Conservation (phyloP, 2,113 vertebrate species). For the Lasiurus cinereus region DNA sequence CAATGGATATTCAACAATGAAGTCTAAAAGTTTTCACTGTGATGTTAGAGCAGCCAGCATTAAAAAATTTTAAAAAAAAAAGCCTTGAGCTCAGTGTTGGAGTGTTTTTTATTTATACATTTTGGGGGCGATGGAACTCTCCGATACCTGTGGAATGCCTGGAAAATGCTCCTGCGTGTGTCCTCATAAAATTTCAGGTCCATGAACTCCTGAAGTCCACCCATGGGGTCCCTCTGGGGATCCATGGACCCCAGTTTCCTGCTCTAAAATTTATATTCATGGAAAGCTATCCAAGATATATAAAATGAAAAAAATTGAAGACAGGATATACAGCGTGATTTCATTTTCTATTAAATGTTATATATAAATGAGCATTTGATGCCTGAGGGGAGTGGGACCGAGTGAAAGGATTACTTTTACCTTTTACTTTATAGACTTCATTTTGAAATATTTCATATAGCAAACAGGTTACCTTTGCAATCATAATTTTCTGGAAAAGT, state of each 20-base stretch:
- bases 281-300: constrained; percentile 57
- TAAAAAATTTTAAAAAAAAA: not conserved
- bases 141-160: not conserved
- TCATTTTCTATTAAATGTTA: constrained; percentile 42
- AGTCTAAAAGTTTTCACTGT: not conserved
- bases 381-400: not conserved
- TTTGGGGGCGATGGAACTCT: constrained; percentile 17
- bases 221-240: not conserved
- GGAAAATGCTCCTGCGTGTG: constrained; percentile 27
- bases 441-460: constrained; percentile 27
- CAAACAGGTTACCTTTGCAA: not conserved
- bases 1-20: not conserved
- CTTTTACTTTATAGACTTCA: not conserved
- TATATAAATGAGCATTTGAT: not conserved
- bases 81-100: not conserved
- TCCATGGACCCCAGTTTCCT: constrained; percentile 51
- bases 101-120: not conserved
- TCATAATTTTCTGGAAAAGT: constrained; percentile 8
- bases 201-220: constrained; percentile 61
- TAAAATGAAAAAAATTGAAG: constrained; percentile 37
- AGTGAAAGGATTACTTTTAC: not conserved
- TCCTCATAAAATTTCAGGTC: constrained; percentile 62
- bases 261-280: constrained; percentile 74
- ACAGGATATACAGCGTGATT: not conserved
- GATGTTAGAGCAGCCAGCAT: not conserved